A percentile compares a stretch with the other conserved stretches of the same genome.
These are phyloP conservation scores for Sminthurinus aureus DNA, from an alignment of 2,888 invertebrate species.

Conservation along the genomic window DNA sequence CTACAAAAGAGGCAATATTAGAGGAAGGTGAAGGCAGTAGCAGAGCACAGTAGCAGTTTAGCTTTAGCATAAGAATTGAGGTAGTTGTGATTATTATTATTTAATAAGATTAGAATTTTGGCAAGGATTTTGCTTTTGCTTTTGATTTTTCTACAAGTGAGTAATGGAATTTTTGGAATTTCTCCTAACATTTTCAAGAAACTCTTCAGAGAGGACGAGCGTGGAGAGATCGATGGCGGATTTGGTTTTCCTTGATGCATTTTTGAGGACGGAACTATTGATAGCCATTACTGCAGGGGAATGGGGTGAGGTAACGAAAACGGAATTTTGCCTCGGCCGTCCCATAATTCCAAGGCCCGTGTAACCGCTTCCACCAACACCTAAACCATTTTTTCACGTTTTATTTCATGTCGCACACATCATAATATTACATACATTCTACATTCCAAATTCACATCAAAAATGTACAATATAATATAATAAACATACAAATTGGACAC, in stretches of 20 bases:
- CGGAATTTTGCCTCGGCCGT: slow-evolving; percentile 80
- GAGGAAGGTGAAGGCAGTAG: not conserved
- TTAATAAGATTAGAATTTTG: not conserved
- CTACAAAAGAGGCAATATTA: not conserved
- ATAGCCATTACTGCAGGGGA: slow-evolving; percentile 64
- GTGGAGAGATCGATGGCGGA: slow-evolving; percentile 86
- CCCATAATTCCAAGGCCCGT: slow-evolving; percentile 26
- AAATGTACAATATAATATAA: not conserved
- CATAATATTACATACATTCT: not conserved
- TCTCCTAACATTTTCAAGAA: slow-evolving; percentile 55
- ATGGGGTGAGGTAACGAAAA: slow-evolving; percentile 76
- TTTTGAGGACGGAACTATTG: slow-evolving; percentile 72
- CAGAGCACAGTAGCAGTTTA: not conserved
- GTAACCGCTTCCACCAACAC: not conserved
- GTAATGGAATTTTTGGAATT: slow-evolving; percentile 59
- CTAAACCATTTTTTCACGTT: slow-evolving; percentile 27
- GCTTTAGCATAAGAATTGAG: not conserved
- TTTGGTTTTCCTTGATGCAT: slow-evolving; percentile 78
- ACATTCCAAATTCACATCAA: not conserved
- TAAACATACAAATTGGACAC: not conserved
- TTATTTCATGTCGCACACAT: not conserved
- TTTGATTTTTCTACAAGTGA: slow-evolving; percentile 48
- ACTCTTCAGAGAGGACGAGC: slow-evolving; percentile 68
- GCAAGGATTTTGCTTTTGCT: not conserved
- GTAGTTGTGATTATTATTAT: not conserved